Evolutionary conservation across 2,113 vertebrate species (phyloP).

Genomic region (Miniopterus natalensis): DNA sequence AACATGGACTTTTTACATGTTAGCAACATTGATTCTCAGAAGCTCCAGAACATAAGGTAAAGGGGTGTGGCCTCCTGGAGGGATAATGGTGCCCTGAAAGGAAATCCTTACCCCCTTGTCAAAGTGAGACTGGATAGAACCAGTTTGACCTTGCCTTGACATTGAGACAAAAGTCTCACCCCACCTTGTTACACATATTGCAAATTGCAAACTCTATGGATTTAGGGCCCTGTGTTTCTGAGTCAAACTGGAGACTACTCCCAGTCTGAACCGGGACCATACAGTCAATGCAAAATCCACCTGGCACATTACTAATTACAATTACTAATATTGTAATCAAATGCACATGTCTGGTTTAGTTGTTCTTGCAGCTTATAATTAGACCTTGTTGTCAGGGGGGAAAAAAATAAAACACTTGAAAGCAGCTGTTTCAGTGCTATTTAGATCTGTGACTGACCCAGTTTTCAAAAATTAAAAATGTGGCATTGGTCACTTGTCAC

Average conservation of each 20-base stretch:
- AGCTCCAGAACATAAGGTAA: not conserved
- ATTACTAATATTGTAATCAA: constrained; percentile 16
- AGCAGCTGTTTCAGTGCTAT: constrained; percentile 72
- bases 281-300: not conserved
- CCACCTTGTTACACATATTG: not conserved
- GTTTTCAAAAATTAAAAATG: constrained; percentile 75
- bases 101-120: not conserved
- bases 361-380: constrained; percentile 75
- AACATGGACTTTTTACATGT: not conserved
- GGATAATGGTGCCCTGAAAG: not conserved
- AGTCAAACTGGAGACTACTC: not conserved
- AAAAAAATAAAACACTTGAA: not conserved
- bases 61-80: not conserved
- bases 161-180: not conserved
- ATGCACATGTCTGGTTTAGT: constrained; percentile 63
- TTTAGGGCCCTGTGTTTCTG: not conserved
- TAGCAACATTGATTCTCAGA: not conserved
- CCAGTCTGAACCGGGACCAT: not conserved
- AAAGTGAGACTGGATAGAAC: not conserved
- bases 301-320: not conserved
- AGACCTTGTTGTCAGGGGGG: constrained; percentile 52
- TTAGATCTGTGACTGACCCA: constrained; percentile 78
- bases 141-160: not conserved
- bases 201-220: not conserved
- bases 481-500: constrained; percentile 49